Base-by-base conservation (phyloP, 2,888 invertebrate species). In the Palloptera scutellata region DNA sequence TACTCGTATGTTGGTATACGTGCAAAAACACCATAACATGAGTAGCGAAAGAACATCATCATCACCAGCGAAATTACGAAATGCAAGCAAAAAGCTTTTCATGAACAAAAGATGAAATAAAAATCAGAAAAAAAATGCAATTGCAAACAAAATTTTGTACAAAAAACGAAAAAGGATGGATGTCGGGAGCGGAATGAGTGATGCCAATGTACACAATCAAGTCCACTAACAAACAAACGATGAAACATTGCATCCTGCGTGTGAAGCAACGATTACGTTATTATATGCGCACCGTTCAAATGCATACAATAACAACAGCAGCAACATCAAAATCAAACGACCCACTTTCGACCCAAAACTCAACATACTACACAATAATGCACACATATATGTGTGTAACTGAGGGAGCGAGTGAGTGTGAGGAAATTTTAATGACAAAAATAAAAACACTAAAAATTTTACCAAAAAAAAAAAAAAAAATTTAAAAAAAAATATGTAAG, bases 301-400 rank as follows among this genome's bases (percentile, higher is more conserved):
- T 42, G 64, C 52, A 63, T 52, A 52, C 13, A n/a, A 40, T 13
- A 43, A 51, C 58, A 61, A 43, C 57, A 66, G 40, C 62, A 64
- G 48, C 61, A 61, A 54, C 61, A 64, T 10, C 54, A 54, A 54
- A 54, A 12, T 15, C 68, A 67, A 75, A 74, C 80, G 80, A 81
- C 80, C 80, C 81, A 81, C 79, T 79, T 81, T 79, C 80, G 76
- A 75, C 76, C 76, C 78, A 75, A 75, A 77, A 75, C 69, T 61
- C 67, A 61, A 42, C 66, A 40, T 64, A 45, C 17, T 51, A 17
- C 61, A 30, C 54, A 59, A 30, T n/a, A 41, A 61, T 15, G 45
- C 61, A 59, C n/a, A 40, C 15, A 42, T 13, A 54, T 53, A 9
- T 30, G 45, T 57, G 40, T 59, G 20, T 43, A 42, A 6, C 15